Conservation (phyloP, 2,888 invertebrate genomes). For the Lathronympha strigana region DNA sequence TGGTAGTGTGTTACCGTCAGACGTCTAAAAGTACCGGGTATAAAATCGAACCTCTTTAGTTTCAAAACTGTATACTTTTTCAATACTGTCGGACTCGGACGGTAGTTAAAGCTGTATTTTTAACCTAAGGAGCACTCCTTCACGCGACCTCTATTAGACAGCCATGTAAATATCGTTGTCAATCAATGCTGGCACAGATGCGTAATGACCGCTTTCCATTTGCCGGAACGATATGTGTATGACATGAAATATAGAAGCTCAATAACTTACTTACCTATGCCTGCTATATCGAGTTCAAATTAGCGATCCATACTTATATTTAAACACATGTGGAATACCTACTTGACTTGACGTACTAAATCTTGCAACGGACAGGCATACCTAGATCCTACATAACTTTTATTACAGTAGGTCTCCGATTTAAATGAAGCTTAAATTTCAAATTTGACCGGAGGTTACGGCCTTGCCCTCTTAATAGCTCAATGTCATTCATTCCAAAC, state of each 20-base stretch:
- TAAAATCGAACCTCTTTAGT: not conserved
- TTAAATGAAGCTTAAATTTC: conserved; percentile 13
- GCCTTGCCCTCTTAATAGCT: conserved; percentile 52
- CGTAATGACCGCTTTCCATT: conserved; percentile 8
- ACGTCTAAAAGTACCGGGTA: no score
- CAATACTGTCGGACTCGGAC: not conserved
- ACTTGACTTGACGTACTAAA: no score
- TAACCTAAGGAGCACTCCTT: not conserved
- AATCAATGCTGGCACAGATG: conserved; percentile 34
- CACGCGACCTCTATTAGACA: conserved; percentile 16
- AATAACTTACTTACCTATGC: not conserved
- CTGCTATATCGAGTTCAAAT: not conserved
- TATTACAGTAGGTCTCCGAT: not conserved
- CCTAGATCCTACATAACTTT: not conserved
- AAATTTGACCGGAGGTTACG: conserved; percentile 34
- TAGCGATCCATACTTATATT: not conserved
- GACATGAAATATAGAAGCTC: not conserved
- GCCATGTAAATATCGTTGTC: conserved; percentile 30
- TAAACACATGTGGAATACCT: no score
- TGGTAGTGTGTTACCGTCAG: no score
- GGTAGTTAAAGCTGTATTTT: not conserved
- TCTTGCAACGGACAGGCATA: not conserved
- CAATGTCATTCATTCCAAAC: conserved; percentile 52
- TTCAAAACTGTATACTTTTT: not conserved
- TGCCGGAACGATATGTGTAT: conserved; percentile 3